Evolutionary conservation across 2,888 invertebrate genomes (phyloP), one percentile per base, ranked within the genome.

Genomic region (Nymphalis polychloros): DNA sequence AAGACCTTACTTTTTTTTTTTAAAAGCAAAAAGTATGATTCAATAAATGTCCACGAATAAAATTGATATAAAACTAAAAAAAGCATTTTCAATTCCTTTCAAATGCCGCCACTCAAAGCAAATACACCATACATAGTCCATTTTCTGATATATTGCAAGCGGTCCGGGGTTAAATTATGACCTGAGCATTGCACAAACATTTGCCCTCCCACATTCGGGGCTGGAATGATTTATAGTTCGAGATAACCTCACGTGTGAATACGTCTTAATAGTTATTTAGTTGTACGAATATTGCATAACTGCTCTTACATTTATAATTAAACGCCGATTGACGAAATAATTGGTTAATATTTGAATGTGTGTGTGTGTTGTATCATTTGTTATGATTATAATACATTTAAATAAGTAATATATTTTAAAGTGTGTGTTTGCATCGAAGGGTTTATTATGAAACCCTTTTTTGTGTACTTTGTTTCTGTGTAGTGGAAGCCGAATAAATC

Each of bases 181-280:
- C 67, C 67, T 62, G 64, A 49, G 68, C 62, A 67, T 63, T 69
- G 49, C 57, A 63, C 72, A 72, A 71, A 72, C 67, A 69, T 72
- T 72, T 67, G 63, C 67, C 62, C 70, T 35, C 64, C 53, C 50
- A 69, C 62, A 70, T 68, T 64, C 79, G 77, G 67, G 52, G 61
- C 52, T 16, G 31, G 60, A 48, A 63, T 81, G 81, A 82, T 82
- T 79, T 81, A 82, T 80, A 77, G 76, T 73, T 27, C 52, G 64
- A 78, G 77, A 77, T 76, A 76, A 73, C 64, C 72, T 65, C 73
- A 75, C 77, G 78, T 76, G 78, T 78, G 78, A 78, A 81, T 79
- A 76, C 78, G 76, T 79, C 82, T 79, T 83, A 81, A 82, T 81
- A 78, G 76, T 65, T 65, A 52, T 55, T 31, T 17, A 31, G 53